Evolutionary conservation across 53 echinoderm and acorn worm species (phyloP).

Genomic region (Antedon mediterranea): DNA sequence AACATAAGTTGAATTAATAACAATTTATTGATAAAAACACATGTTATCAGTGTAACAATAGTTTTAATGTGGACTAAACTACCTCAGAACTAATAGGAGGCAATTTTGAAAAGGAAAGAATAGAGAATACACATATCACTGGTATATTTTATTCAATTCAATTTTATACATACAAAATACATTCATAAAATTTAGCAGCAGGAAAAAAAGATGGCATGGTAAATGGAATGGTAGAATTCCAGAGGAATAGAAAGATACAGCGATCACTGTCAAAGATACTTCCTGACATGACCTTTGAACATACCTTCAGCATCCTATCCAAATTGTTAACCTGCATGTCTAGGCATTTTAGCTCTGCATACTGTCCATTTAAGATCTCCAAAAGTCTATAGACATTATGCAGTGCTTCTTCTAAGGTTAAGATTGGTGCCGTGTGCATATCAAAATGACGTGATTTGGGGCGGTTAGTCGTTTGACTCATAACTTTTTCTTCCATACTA

Average conservation of each 20-base stretch:
- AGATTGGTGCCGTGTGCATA: slow-evolving; percentile 49
- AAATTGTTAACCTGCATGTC: slow-evolving; percentile 64
- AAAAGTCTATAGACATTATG: slow-evolving; percentile 67
- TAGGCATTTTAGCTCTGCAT: slow-evolving; percentile 46
- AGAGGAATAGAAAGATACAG: neutral
- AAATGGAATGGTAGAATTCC: neutral
- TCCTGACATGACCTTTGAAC: too few relatives aligned
- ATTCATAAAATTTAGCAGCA: too few relatives aligned
- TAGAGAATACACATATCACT: too few relatives aligned
- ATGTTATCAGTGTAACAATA: too few relatives aligned
- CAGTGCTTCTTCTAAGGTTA: slow-evolving; percentile 79
- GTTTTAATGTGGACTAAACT: too few relatives aligned
- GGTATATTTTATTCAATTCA: too few relatives aligned
- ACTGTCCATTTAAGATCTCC: slow-evolving; percentile 74
- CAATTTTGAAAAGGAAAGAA: too few relatives aligned
- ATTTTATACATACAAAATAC: too few relatives aligned
- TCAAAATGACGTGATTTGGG: slow-evolving; percentile 33
- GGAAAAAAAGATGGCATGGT: too few relatives aligned
- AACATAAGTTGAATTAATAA: too few relatives aligned
- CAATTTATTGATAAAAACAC: too few relatives aligned
- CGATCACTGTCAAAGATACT: too few relatives aligned
- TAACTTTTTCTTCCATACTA: neutral
- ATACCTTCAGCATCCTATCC: slow-evolving; percentile 60
- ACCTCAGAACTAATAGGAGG: neutral
- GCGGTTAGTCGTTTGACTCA: slow-evolving; percentile 11